Conservation (phyloP, 2,888 invertebrate species). For the Fragum fragum region DNA sequence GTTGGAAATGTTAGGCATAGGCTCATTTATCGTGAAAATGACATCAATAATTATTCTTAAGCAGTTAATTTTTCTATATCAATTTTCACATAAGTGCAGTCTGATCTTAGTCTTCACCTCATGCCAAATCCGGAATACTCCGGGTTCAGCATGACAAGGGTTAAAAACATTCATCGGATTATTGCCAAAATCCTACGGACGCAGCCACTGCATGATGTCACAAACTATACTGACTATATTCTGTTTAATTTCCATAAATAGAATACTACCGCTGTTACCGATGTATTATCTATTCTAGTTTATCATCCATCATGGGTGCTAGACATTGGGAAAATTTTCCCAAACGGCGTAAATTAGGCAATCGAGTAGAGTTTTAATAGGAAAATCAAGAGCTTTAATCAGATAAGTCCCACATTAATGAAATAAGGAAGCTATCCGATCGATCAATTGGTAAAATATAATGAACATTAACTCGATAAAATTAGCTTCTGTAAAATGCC, state of each 20-base stretch:
- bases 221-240: not conserved
- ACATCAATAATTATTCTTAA: no score
- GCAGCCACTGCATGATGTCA: no score
- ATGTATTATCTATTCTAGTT: not conserved
- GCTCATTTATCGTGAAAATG: no score
- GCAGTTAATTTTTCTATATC: no score
- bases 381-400: not conserved
- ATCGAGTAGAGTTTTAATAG: not conserved
- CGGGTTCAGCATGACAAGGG: no score
- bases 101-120: no score
- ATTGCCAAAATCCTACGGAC: no score
- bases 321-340: not conserved
- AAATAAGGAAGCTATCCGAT: not conserved
- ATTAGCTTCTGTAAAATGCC: no score
- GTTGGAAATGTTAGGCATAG: no score
- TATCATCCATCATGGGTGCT: not conserved
- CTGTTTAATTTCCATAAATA: not conserved
- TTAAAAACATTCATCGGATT: no score
- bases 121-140: no score
- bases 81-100: no score
- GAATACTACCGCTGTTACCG: not conserved
- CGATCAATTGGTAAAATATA: conserved; percentile 1
- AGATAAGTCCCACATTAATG: not conserved
- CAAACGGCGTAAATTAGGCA: not conserved
- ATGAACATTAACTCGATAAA: not conserved